A percentile compares a stretch with the other conserved stretches of the same genome.
Conservation (phyloP, 1,140 invertebrate genomes). For the Eufriesea mexicana region DNA sequence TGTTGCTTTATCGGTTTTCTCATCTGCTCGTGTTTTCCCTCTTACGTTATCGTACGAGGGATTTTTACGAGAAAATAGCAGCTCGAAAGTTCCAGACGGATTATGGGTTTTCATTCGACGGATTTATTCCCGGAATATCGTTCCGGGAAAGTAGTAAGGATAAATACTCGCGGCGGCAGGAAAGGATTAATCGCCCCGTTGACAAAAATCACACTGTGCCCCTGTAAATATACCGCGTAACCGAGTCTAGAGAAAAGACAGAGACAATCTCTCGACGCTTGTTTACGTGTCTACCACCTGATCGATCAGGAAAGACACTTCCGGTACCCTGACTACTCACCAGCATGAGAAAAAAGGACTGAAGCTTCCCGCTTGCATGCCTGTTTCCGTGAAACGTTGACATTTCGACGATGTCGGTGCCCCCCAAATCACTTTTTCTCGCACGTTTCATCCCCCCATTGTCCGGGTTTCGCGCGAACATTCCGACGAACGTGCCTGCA, state of each 20-base stretch:
- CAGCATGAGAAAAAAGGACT: slow-evolving; percentile 66
- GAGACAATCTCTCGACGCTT: slow-evolving; percentile 38
- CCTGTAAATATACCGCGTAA: slow-evolving; percentile 57
- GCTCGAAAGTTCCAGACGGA: background rate
- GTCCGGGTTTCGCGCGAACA: background rate
- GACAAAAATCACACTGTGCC: background rate
- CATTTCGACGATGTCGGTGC: slow-evolving; percentile 28
- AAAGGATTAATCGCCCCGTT: slow-evolving; percentile 35
- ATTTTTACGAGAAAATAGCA: background rate
- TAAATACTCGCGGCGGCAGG: background rate
- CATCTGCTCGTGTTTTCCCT: background rate
- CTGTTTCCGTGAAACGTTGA: slow-evolving; percentile 47
- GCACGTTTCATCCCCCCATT: background rate
- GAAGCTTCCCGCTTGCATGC: slow-evolving; percentile 64
- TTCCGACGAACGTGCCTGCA: background rate
- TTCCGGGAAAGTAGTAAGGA: too few relatives aligned
- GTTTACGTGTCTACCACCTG: slow-evolving; percentile 58
- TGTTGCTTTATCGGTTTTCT: background rate
- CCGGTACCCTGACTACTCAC: slow-evolving; percentile 57
- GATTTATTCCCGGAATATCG: too few relatives aligned
- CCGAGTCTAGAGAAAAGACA: slow-evolving; percentile 31
- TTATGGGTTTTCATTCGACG: too few relatives aligned
- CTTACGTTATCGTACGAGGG: too few relatives aligned
- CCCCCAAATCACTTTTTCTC: background rate
- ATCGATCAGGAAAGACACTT: slow-evolving; percentile 60